phyloP scores from a whole-genome alignment of 2,888 invertebrate genomes.

The Abrostola tripartita region DNA sequence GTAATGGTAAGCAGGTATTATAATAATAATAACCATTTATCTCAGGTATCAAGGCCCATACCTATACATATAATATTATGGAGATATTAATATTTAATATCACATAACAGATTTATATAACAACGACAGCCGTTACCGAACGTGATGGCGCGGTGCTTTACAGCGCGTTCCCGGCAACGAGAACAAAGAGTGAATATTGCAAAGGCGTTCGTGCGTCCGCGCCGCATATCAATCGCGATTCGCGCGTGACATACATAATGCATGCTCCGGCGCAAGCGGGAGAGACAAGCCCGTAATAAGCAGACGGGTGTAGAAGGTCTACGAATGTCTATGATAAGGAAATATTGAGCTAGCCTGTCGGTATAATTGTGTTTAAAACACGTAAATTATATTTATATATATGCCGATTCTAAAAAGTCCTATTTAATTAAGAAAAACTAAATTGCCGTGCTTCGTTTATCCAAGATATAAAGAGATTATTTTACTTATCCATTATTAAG shows the following conservation, averaged over 20 bases:
- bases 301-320: conserved; percentile 26
- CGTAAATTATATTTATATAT: too few species aligned
- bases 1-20: too few species aligned
- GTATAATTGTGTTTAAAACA: too few species aligned
- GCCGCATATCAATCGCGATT: conserved; percentile 49
- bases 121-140: conserved; percentile 21
- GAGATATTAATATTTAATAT: neutral
- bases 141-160: conserved; percentile 45
- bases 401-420: too few species aligned
- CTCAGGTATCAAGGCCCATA: too few species aligned
- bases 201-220: conserved; percentile 29
- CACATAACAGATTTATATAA: neutral
- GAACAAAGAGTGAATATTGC: conserved; percentile 47
- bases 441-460: neutral
- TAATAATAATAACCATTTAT: too few species aligned
- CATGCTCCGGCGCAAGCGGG: conserved; percentile 24
- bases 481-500: too few species aligned
- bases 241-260: conserved; percentile 45
- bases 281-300: neutral
- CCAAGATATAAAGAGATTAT: too few species aligned
- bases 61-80: too few species aligned
- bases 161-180: conserved; percentile 24
- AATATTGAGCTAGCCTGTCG: neutral
- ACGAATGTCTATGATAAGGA: neutral
- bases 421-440: too few species aligned